Evolutionary conservation across 2,797 vertebrate genomes (phyloP), one percentile per base, ranked within the genome.

Genomic region (Neomorphus geoffroyi): DNA sequence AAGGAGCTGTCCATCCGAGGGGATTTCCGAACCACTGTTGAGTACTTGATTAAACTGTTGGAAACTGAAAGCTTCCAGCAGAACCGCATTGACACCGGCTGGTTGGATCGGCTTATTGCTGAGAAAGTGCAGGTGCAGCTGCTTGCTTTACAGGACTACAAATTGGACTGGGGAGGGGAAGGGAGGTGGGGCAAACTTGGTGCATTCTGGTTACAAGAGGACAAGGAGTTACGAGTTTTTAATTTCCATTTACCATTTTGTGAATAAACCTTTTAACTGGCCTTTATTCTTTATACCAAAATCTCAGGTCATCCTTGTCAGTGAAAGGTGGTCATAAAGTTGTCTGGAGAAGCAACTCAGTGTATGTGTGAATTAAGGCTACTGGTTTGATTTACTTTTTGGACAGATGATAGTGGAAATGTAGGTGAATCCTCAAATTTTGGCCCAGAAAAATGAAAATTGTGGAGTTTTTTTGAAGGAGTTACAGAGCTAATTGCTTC

Each of bases 11-110:
- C 99, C 41, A 99, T 99, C 94, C 98, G 99, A 91, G 99, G 99
- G 79, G 99, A 99, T 97, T 99, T 99, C 97, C 98, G 99, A 93
- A 99, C 99, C 88, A 99, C 99, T 5, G 99, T 99, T 41, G 99
- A 99, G 93, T 99, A 99, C 95, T 97, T 99, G 95, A 99, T 99
- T 88, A 99, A 99, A 80, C 98, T 99, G 77, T 97, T 99, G 96
- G 99, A 99, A 97, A 99, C 99, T 0, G 99, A 99, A 97, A 99
- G 98, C 97, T 99, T 99, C 97, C 99, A 99, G 96, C 98, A 99
- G 77, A 99, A 99, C 97, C 98, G 96, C 97, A 99, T 99, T 2
- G 99, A 99, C 96, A 99, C 99, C 0, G 99, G 99, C 97, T 99
- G 99, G 99, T 94, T 99, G 97, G 99, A 99, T 94, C 98, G 99